Evolutionary conservation across 1,140 invertebrate species (phyloP).

Genomic region (Druon quercuslanigerum): DNA sequence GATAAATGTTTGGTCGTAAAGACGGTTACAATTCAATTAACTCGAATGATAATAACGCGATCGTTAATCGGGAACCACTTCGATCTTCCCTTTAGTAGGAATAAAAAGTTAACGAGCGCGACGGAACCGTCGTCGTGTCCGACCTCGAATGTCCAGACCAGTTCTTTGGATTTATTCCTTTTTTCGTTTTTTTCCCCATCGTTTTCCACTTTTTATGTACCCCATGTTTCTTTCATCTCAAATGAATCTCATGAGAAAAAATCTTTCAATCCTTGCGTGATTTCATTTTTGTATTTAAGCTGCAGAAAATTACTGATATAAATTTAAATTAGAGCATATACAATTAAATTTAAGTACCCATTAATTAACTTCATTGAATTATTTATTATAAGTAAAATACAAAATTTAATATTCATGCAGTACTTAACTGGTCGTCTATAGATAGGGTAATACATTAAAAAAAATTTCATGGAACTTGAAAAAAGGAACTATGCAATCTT

Average conservation of each 20-base stretch:
- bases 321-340: background rate
- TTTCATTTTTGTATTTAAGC: background rate
- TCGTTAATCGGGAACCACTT: conserved; percentile 28
- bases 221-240: background rate
- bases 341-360: too few species aligned
- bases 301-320: background rate
- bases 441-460: too few species aligned
- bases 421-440: too few species aligned
- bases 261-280: background rate
- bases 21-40: conserved; percentile 28
- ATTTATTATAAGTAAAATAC: too few species aligned
- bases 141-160: conserved; percentile 34
- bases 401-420: too few species aligned
- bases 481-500: too few species aligned
- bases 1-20: conserved; percentile 26
- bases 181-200: background rate
- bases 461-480: too few species aligned
- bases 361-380: too few species aligned
- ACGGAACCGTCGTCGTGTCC: conserved; percentile 17
- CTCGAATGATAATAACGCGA: conserved; percentile 29
- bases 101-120: conserved; percentile 31
- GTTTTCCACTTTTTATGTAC: background rate
- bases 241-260: background rate
- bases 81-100: conserved; percentile 25
- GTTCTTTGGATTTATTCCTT: conserved; percentile 30